Base-by-base conservation (phyloP, 2,888 invertebrate genomes). In the Polyommatus iphigenia region DNA sequence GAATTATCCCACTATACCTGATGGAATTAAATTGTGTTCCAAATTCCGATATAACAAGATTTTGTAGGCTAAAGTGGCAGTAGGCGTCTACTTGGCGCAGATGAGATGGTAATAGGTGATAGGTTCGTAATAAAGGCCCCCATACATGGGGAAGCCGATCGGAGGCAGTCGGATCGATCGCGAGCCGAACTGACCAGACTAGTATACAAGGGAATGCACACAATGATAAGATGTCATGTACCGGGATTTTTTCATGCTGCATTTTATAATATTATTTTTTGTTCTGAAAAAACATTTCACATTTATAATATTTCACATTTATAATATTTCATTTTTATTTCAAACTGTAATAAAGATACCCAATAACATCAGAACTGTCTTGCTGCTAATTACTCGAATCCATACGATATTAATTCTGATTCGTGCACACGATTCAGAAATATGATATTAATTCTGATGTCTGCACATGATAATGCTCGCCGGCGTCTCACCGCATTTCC, bases 11-110 rank as follows among this genome's bases (percentile, higher is more conserved):
- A 29, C 67, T 67, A 67, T 67, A 67, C 67, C 67, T 67, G 67
- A 67, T 67, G 32, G 20, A 67, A 67, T 67, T 67, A 29, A 15
- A 67, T 67, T 67, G 67, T 67, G 67, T 18, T 67, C 67, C 67
- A 67, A 67, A 67, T 67, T 67, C 67, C 67, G 10, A 67, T 67
- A 67, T 67, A 67, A 67, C 67, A 15, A 67, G 67, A 67, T 15
- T 67, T 67, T 32, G 67, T 29, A 29, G 67, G 67, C 67, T 67
- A 32, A 67, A 67, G 67, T 67, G 67, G 29, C 67, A 67, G 67
- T 67, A 67, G 67, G 67, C 67, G 67, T 67, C 67, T 32, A 67
- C 67, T 67, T 15, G 67, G 29, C 15, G 18, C 18, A 1, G 10
- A 67, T 67, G 67, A 67, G 67, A 67, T 67, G 15, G 67, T 29